Evolutionary conservation across 1,140 invertebrate genomes (phyloP), one percentile per base, ranked within the genome.

Genomic region (Cotesia typhae): DNA sequence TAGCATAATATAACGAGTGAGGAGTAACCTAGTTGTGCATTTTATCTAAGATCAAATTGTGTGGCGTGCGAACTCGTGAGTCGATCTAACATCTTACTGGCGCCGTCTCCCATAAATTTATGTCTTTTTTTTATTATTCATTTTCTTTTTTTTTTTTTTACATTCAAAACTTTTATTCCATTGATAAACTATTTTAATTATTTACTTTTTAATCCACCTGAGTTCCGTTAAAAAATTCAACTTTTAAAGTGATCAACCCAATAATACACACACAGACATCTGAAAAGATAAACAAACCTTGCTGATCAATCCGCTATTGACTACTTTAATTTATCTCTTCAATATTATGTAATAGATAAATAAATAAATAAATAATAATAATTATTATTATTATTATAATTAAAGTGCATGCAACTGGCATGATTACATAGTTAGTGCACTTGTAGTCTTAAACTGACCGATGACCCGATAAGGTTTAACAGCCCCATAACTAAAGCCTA

Each of bases 391-490:
- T 51, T 28, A 28, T 28, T 51, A 51, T 51, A 5, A 53, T 37
- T 55, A 55, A 17, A 55, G 53, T 55, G 53, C 53, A 17, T 55
- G 53, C 53, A 55, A 6, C 53, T 55, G 3, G 17, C 53, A 14
- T n/a, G 17, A n/a, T n/a, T 17, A 17, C 5, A 14, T n/a, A 55
- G 53, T 55, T n/a, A 6, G 76, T 68, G 77, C 80, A 82, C 81
- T 81, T 80, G 82, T 80, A 74, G 69, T 59, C 53, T 78, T 78
- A 82, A 82, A 80, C 73, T 55, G 60, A 60, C 55, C 61, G 53
- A 17, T 61, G 77, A 83, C 83, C 80, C 79, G 82, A 84, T 84
- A 83, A 83, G 75, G 79, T 74, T 70, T 80, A 83, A 82, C 75
- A 74, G 80, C 77, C 77, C 78, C 73, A 64, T 73, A 60, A 76